Evolutionary conservation across 2,888 invertebrate genomes (phyloP).

Genomic region (Tethea ocularis): DNA sequence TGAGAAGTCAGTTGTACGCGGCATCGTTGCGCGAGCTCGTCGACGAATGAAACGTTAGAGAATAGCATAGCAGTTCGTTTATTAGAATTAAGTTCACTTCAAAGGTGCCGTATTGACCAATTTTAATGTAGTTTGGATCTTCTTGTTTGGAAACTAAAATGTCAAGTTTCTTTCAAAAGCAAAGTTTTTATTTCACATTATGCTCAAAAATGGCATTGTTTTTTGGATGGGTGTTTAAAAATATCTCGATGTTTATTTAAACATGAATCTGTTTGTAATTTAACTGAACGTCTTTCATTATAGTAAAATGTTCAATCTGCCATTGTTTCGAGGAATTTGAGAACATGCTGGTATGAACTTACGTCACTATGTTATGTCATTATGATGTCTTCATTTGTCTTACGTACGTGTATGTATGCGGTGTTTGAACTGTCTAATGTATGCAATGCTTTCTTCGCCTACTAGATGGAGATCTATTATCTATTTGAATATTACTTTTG

Average conservation of each 20-base stretch:
- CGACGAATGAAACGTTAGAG: too few relatives aligned
- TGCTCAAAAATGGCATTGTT: background rate
- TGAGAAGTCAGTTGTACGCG: too few relatives aligned
- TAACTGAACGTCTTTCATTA: background rate
- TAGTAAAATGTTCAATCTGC: conserved; percentile 10
- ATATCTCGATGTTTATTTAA: background rate
- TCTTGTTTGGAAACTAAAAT: too few relatives aligned
- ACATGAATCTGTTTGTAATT: conserved; percentile 8
- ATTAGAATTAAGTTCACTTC: background rate
- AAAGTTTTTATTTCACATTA: background rate
- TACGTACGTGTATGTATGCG: conserved; percentile 8
- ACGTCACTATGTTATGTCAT: conserved; percentile 7
- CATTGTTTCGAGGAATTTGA: conserved; percentile 44
- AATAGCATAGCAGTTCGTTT: too few relatives aligned
- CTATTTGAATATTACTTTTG: background rate
- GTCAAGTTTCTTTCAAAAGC: background rate
- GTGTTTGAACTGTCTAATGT: background rate
- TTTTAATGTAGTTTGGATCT: background rate
- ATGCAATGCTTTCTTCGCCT: conserved; percentile 3
- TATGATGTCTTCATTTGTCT: conserved; percentile 6
- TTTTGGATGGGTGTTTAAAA: background rate
- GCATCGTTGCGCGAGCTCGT: too few relatives aligned
- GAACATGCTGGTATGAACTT: conserved; percentile 31
- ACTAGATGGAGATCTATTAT: background rate
- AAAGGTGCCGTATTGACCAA: background rate